A percentile compares a stretch with the other conserved stretches of the same genome.
These are phyloP conservation scores for Thalassoma bifasciatum DNA, from an alignment of 2,113 vertebrate species.

Conservation along the genomic window DNA sequence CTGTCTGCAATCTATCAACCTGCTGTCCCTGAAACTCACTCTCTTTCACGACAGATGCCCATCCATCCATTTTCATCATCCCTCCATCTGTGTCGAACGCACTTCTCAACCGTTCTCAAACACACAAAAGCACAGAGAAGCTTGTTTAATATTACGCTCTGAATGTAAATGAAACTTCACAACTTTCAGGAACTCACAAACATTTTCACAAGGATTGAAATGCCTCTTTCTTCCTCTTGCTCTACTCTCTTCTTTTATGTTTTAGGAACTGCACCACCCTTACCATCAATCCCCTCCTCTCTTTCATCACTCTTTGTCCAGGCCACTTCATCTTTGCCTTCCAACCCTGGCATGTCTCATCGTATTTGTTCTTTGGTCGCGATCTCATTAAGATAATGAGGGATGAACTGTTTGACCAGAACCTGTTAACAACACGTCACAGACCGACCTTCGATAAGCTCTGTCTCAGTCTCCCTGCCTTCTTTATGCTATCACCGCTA, in stretches of 20 bases:
- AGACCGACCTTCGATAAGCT: slow-evolving; percentile 58
- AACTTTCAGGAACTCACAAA: background rate
- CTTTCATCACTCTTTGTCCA: slow-evolving; percentile 25
- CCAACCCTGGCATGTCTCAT: slow-evolving; percentile 42
- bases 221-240: background rate
- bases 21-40: slow-evolving; percentile 27
- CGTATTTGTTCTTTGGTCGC: slow-evolving; percentile 54
- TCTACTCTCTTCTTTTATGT: background rate
- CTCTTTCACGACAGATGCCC: slow-evolving; percentile 43
- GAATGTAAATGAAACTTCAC: background rate
- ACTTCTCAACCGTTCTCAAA: background rate
- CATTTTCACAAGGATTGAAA: background rate
- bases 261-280: slow-evolving; percentile 10
- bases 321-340: slow-evolving; percentile 42
- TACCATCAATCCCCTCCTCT: slow-evolving; percentile 32
- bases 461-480: slow-evolving; percentile 28
- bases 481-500: slow-evolving; percentile 8
- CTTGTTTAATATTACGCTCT: background rate
- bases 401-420: slow-evolving; percentile 66
- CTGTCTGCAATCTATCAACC: slow-evolving; percentile 47
- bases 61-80: slow-evolving; percentile 23
- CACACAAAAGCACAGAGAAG: background rate
- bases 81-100: slow-evolving; percentile 41
- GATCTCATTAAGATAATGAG: slow-evolving; percentile 79
- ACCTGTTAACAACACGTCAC: slow-evolving; percentile 62